phyloP scores from a whole-genome alignment of 2,797 vertebrate genomes.

The Tolypeutes matacus region DNA sequence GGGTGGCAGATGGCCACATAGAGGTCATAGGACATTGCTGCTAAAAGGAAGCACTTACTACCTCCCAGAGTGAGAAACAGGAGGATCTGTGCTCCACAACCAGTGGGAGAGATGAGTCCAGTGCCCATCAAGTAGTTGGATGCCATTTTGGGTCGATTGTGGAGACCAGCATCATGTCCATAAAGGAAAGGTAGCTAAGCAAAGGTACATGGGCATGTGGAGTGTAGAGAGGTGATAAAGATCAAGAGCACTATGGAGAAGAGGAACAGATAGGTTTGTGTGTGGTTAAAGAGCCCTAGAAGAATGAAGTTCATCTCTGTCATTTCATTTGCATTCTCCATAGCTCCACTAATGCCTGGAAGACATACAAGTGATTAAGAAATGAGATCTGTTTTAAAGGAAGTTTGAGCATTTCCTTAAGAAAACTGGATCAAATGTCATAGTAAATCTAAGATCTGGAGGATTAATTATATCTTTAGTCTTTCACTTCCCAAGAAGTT shows the following conservation, averaged over 20 bases:
- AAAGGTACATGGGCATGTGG: constrained; percentile 30
- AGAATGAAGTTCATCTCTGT: background rate
- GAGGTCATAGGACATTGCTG: background rate
- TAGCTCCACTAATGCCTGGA: background rate
- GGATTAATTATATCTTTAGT: no score
- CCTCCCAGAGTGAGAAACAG: constrained; percentile 37
- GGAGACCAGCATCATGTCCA: background rate
- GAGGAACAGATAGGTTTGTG: background rate
- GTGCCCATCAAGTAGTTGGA: background rate
- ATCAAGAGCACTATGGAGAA: no score
- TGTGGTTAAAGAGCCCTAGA: background rate
- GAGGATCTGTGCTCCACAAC: background rate
- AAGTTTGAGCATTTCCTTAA: background rate
- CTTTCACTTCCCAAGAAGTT: no score
- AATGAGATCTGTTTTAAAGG: background rate
- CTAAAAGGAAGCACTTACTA: constrained; percentile 50
- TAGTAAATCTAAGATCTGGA: no score
- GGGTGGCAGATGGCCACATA: constrained; percentile 33
- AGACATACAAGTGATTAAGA: background rate
- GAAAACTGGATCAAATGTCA: no score
- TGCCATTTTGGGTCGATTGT: constrained; percentile 54
- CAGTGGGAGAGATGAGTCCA: background rate
- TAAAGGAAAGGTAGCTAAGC: constrained; percentile 44
- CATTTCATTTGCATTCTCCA: background rate
- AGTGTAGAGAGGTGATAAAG: no score